Percentiles rank a stretch among this genome's conserved stretches.
Conservation (phyloP, 2,797 vertebrate species). For the Glossophaga mutica region DNA sequence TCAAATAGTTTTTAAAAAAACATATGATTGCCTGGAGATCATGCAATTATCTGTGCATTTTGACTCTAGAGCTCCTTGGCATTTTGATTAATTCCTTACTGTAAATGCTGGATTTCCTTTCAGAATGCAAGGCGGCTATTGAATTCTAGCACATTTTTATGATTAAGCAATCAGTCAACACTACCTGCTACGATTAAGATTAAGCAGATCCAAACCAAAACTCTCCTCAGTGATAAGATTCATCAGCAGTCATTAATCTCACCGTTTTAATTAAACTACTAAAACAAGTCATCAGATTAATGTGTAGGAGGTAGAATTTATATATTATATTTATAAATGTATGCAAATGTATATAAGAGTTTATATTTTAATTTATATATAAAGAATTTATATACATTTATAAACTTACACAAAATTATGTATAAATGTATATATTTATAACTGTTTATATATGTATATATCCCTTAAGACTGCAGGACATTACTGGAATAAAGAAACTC, state of each 20-base stretch:
- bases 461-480: not conserved
- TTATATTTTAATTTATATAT: not conserved
- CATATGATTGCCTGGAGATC: not conserved
- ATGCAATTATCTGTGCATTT: not conserved
- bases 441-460: not conserved
- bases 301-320: not conserved
- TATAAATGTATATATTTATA: not conserved
- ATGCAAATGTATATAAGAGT: not conserved
- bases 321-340: not conserved
- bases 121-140: not conserved
- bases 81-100: not conserved
- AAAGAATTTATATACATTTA: no score
- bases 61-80: not conserved
- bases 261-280: conserved; percentile 40
- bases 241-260: conserved; percentile 52
- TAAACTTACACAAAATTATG: not conserved
- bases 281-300: not conserved
- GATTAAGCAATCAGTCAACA: conserved; percentile 4
- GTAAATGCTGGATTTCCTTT: not conserved
- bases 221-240: conserved; percentile 25
- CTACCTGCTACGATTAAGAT: conserved; percentile 15
- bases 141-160: conserved; percentile 33
- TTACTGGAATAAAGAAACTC: not conserved
- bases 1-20: not conserved
- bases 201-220: conserved; percentile 53